phyloP scores from a whole-genome alignment of 2,113 vertebrate species.

The Thermophis baileyi region DNA sequence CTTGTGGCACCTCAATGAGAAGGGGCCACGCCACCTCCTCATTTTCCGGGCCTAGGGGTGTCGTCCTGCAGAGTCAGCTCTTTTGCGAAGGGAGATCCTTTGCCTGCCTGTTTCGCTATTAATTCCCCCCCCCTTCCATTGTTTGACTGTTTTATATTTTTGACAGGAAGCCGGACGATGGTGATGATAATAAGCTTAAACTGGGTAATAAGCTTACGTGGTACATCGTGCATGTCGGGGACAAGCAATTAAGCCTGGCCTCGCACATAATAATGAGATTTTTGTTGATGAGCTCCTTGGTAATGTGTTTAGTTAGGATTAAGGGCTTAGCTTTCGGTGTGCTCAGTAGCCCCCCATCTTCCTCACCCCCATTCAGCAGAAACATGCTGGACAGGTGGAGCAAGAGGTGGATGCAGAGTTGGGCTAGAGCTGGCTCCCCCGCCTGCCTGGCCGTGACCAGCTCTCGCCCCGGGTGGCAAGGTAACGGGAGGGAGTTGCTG shows the following conservation, averaged over 20 bases:
- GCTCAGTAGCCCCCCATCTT: background rate
- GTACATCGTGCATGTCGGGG: slow-evolving; percentile 60
- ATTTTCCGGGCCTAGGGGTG: accelerated
- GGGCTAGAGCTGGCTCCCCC: background rate
- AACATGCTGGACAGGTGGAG: background rate
- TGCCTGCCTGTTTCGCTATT: slow-evolving; percentile 19
- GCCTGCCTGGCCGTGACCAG: background rate
- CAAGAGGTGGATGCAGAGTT: background rate
- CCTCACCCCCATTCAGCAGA: background rate
- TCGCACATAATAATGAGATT: slow-evolving; percentile 63
- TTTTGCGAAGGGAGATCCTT: background rate
- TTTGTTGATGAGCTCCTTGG: slow-evolving; percentile 61
- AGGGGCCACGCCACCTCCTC: background rate
- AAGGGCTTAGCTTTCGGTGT: slow-evolving; percentile 26
- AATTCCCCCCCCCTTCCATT: background rate
- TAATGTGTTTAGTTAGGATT: slow-evolving; percentile 55
- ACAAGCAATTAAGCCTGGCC: slow-evolving; percentile 68
- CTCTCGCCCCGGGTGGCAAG: too few relatives aligned
- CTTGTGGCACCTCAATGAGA: too few relatives aligned
- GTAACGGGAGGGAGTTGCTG: background rate
- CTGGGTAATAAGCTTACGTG: slow-evolving; percentile 57
- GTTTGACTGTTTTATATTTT: slow-evolving; percentile 28
- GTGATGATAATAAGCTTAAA: slow-evolving; percentile 53
- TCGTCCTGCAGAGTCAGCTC: accelerated
- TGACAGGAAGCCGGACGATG: slow-evolving; percentile 40